Base-by-base conservation (phyloP, 37 sponge, comb jelly and placozoan species). In the Haliclona indistincta region DNA sequence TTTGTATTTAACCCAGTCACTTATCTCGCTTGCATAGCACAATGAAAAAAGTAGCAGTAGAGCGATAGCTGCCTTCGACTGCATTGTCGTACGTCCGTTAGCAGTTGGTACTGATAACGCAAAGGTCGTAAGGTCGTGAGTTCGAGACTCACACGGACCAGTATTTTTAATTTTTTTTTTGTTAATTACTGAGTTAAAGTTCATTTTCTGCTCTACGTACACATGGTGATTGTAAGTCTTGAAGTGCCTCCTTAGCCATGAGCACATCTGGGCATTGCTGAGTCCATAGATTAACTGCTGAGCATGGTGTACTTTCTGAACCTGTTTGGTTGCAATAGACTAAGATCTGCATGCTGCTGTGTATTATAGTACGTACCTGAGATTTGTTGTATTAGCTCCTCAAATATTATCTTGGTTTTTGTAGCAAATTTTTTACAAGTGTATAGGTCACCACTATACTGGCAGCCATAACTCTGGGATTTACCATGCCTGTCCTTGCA, bases 81-180 rank as follows among this genome's bases (percentile, higher is more conserved):
- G n/a, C n/a, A n/a, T n/a, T n/a, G n/a, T n/a, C n/a, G n/a, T n/a
- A n/a, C n/a, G 60, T 58, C 25, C 19, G 94, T 89, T 52, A 94
- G 78, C 11, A 78, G 67, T 34, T 84, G 58, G 38, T 54, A 44
- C 17, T 83, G 64, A 38, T 49, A 53, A 53, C 53, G 53, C 73
- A 63, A 71, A 71, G 73, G 53, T 54, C 60, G 60, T 58, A n/a
- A n/a, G n/a, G n/a, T n/a, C n/a, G n/a, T n/a, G 60, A 58, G 60
- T 58, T 58, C 60, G 60, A 58, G 60, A 8, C 60, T 58, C 60
- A 58, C 60, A 58, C n/a, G 60, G 60, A 58, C 60, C 60, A 58
- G 26, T n/a, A 7, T n/a, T 58, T 58, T 58, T 58, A 25, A 25
- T 58, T 20, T 58, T 8, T 58, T 26, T 25, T 25, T 58, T 20